phyloP scores from a whole-genome alignment of 1,140 invertebrate species.

The Bombus fervidus region DNA sequence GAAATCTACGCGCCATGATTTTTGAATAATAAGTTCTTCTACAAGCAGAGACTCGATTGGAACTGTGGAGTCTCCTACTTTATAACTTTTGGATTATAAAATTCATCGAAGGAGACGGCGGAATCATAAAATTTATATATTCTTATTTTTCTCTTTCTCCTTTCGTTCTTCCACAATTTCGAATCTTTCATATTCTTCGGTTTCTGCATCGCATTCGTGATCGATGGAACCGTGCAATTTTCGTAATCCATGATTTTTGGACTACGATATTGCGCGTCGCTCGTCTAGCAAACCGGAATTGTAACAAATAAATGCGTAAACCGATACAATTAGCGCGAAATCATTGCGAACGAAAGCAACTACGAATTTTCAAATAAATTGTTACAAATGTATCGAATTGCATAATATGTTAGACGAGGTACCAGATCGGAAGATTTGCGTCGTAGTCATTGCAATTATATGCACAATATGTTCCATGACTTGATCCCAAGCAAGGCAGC shows the following conservation, averaged over 20 bases:
- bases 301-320: background rate
- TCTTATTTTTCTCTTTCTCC: too few relatives aligned
- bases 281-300: background rate
- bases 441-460: background rate
- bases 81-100: background rate
- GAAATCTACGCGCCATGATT: too few relatives aligned
- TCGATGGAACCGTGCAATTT: too few relatives aligned
- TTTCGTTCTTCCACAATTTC: background rate
- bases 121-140: background rate
- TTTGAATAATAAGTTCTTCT: too few relatives aligned
- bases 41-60: too few relatives aligned
- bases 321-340: background rate
- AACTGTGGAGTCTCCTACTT: too few relatives aligned
- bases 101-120: background rate
- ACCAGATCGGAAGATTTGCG: background rate
- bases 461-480: background rate
- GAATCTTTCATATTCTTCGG: background rate
- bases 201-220: too few relatives aligned
- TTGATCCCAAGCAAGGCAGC: background rate
- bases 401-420: background rate
- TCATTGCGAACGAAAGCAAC: background rate
- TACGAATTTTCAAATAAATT: background rate
- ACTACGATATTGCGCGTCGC: background rate
- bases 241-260: background rate
- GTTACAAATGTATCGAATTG: background rate